A percentile compares a stretch with the other conserved stretches of the same genome.
These are phyloP conservation scores for Lamprotornis superbus DNA, from an alignment of 2,113 vertebrate genomes.

Conservation along the genomic window DNA sequence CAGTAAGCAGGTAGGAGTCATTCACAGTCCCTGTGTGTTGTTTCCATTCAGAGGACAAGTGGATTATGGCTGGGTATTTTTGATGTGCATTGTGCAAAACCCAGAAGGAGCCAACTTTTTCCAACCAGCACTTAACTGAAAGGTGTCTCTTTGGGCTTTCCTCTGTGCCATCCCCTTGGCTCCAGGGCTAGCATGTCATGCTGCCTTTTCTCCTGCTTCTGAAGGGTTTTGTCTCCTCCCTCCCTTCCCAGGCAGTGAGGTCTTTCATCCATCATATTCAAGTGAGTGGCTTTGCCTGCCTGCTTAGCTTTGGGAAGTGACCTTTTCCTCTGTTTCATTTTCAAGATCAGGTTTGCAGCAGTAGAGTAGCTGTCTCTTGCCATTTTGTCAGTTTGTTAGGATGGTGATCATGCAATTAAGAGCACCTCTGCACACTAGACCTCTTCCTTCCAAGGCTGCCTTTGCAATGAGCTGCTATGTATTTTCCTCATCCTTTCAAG, in stretches of 20 bases:
- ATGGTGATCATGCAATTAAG: background rate
- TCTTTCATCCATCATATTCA: rapidly evolving
- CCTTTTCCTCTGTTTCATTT: background rate
- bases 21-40: rapidly evolving
- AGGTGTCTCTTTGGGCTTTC: background rate
- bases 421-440: background rate
- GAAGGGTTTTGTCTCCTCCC: background rate
- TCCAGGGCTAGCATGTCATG: background rate
- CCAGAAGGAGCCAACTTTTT: background rate
- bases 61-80: background rate
- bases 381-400: background rate
- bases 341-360: background rate
- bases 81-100: background rate
- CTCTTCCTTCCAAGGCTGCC: background rate
- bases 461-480: background rate
- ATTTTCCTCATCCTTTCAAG: background rate
- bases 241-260: background rate
- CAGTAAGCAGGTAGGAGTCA: background rate
- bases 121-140: background rate
- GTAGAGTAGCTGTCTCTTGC: background rate
- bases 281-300: background rate
- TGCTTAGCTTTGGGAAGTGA: background rate
- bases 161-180: background rate
- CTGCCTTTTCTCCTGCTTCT: background rate
- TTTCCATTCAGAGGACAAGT: background rate